Percentiles rank a stretch among this genome's conserved stretches.
phyloP scores from a whole-genome alignment of 2,888 invertebrate genomes.

The Limnephilus lunatus region DNA sequence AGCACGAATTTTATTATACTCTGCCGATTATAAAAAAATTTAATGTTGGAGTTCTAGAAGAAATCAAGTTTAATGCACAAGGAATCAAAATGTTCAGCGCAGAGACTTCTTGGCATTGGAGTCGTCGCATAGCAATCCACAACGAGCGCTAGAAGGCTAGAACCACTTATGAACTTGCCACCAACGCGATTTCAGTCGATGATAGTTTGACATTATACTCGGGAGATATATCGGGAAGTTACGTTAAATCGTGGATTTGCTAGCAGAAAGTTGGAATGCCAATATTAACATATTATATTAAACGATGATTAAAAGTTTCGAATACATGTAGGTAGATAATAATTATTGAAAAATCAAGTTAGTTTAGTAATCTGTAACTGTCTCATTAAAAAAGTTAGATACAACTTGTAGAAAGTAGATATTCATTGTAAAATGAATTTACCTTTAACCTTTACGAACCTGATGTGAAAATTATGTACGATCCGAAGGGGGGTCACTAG shows the following conservation, averaged over 20 bases:
- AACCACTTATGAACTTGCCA: background rate
- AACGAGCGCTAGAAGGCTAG: background rate
- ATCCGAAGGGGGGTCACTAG: too few relatives aligned
- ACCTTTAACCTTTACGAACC: too few relatives aligned
- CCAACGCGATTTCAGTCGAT: background rate
- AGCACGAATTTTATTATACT: too few relatives aligned
- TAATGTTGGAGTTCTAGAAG: background rate
- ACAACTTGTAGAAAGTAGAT: too few relatives aligned
- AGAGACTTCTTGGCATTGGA: background rate
- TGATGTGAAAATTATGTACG: too few relatives aligned
- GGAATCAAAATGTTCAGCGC: background rate
- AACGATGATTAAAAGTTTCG: background rate
- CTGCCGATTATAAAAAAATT: too few relatives aligned
- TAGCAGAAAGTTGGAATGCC: background rate
- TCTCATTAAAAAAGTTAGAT: background rate
- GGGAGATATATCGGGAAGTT: background rate
- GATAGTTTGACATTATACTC: background rate
- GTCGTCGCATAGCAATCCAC: background rate
- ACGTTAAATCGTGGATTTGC: background rate
- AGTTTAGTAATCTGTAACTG: too few relatives aligned
- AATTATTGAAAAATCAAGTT: background rate
- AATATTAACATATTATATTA: background rate
- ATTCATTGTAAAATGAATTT: too few relatives aligned
- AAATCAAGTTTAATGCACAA: background rate
- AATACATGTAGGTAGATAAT: background rate